phyloP scores from a whole-genome alignment of 2,888 invertebrate genomes.

The Eilema caniola region DNA sequence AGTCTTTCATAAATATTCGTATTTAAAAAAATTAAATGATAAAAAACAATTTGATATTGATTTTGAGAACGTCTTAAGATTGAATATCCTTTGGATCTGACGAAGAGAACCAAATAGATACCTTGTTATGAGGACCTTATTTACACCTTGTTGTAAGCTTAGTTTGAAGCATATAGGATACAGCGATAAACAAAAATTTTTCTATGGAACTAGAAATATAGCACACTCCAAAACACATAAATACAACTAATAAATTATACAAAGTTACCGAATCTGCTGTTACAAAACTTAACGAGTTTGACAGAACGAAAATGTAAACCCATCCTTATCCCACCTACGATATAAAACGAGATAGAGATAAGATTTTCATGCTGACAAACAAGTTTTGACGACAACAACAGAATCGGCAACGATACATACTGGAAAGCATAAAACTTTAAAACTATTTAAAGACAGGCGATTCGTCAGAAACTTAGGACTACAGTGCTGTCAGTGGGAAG shows the following conservation, averaged over 20 bases:
- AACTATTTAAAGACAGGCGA: background rate
- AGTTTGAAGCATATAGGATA: constrained; percentile 8
- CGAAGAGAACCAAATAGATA: background rate
- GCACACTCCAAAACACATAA: constrained; percentile 1
- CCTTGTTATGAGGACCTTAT: background rate
- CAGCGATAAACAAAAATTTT: background rate
- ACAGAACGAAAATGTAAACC: background rate
- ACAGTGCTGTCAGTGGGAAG: too few relatives aligned
- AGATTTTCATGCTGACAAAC: background rate
- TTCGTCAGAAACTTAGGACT: background rate
- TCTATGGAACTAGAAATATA: background rate
- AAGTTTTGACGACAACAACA: background rate
- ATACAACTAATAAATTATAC: background rate
- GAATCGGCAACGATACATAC: background rate
- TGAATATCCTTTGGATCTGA: background rate
- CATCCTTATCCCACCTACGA: background rate
- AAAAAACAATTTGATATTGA: background rate
- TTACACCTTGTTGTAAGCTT: constrained; percentile 2
- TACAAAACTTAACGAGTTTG: background rate
- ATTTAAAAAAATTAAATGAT: background rate
- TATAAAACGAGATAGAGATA: background rate
- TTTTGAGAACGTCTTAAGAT: background rate
- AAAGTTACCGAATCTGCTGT: background rate
- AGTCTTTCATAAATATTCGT: background rate
- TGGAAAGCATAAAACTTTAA: constrained; percentile 1